Conservation (phyloP, 2,113 vertebrate species). For the Marmota flaviventris region DNA sequence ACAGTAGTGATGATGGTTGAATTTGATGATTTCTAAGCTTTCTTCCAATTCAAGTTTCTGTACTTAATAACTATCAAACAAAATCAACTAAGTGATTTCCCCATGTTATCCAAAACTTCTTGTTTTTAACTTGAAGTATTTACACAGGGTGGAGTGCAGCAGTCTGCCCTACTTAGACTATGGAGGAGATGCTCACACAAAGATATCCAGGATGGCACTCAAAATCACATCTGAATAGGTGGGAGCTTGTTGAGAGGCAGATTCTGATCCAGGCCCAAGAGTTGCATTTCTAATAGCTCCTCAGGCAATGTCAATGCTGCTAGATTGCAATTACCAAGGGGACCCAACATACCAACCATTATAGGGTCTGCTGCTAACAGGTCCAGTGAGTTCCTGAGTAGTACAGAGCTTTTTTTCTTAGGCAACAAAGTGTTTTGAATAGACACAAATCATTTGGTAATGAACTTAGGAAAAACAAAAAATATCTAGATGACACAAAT, state of each 20-base stretch:
- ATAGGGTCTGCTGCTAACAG: background rate
- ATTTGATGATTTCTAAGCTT: background rate
- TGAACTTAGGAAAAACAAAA: background rate
- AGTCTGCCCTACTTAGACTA: background rate
- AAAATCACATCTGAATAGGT: background rate
- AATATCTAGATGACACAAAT: constrained; percentile 34
- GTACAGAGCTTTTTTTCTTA: background rate
- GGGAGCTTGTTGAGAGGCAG: background rate
- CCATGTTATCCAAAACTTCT: background rate
- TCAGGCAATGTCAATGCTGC: background rate
- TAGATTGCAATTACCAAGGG: background rate
- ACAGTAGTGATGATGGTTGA: background rate
- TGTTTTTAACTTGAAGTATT: background rate
- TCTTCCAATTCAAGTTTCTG: constrained; percentile 22
- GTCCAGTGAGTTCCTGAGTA: background rate
- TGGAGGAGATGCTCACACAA: background rate
- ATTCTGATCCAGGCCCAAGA: background rate
- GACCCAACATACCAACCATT: background rate
- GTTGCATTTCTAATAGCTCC: background rate
- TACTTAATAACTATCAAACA: background rate
- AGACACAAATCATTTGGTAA: constrained; percentile 18
- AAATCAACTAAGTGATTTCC: background rate
- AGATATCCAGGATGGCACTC: background rate
- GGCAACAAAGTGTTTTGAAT: constrained; percentile 11
- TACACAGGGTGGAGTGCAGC: background rate